Conservation (phyloP, 2,888 invertebrate species). For the Creontiades dilutus region DNA sequence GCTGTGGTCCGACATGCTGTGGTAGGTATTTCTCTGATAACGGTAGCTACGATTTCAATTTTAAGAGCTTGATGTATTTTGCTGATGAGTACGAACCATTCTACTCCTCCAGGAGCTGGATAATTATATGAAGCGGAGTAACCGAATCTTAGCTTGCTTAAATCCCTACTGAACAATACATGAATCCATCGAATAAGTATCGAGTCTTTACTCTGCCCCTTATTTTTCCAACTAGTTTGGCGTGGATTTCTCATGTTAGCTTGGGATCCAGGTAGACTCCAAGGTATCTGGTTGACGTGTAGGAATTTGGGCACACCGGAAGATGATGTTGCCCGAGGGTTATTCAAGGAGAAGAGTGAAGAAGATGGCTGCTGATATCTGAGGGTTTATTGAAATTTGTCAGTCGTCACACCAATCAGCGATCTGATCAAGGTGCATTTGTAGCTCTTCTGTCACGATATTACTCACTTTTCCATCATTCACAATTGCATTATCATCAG, state of each 20-base stretch:
- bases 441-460: neutral
- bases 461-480: neutral
- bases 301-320: slow-evolving; percentile 7
- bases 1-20: too few relatives aligned
- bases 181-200: too few relatives aligned
- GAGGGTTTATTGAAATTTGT: slow-evolving; percentile 42
- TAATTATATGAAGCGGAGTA: too few relatives aligned
- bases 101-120: too few relatives aligned
- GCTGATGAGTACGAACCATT: too few relatives aligned
- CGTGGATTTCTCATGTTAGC: slow-evolving; percentile 27
- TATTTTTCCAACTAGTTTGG: too few relatives aligned
- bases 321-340: neutral
- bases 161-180: too few relatives aligned
- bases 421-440: slow-evolving; percentile 21
- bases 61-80: too few relatives aligned
- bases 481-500: slow-evolving; percentile 41
- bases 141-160: too few relatives aligned
- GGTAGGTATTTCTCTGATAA: too few relatives aligned
- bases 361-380: slow-evolving; percentile 40
- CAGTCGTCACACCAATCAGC: slow-evolving; percentile 51
- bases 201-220: too few relatives aligned
- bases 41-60: too few relatives aligned
- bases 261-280: slow-evolving; percentile 6
- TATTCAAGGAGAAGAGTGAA: slow-evolving; percentile 9
- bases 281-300: neutral